Conservation (phyloP, 2,888 invertebrate species). For the Ochropleura plecta region DNA sequence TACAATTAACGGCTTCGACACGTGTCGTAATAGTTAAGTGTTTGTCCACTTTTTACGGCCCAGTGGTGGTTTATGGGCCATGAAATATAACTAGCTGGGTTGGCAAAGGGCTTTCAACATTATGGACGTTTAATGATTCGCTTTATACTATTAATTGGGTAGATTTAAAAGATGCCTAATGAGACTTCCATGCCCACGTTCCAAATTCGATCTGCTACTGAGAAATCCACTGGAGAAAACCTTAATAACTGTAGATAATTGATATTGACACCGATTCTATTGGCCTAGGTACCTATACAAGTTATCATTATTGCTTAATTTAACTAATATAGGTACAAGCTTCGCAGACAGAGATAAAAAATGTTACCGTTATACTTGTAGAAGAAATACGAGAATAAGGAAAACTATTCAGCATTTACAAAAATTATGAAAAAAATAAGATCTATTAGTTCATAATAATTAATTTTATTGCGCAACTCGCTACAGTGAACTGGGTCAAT, state of each 20-base stretch:
- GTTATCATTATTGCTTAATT: background rate
- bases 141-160: background rate
- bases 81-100: constrained; percentile 35
- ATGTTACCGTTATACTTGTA: background rate
- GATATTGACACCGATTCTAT: constrained; percentile 4
- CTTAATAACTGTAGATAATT: background rate
- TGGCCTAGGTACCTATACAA: background rate
- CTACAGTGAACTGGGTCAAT: constrained; percentile 15
- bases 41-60: constrained; percentile 35
- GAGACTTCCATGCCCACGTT: background rate
- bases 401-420: background rate
- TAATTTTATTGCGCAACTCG: constrained; percentile 40
- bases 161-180: background rate
- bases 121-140: background rate
- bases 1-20: constrained; percentile 42
- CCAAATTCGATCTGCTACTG: background rate
- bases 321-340: background rate
- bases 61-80: constrained; percentile 12
- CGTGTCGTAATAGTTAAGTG: constrained; percentile 31
- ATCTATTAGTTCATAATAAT: background rate
- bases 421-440: background rate
- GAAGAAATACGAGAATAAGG: background rate
- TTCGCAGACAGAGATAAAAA: background rate
- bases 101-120: constrained; percentile 4
- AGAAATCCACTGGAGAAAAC: background rate